These are phyloP conservation scores for Chaetoderma sp. DNA, from an alignment of 2,888 invertebrate species.

Conservation along the genomic window DNA sequence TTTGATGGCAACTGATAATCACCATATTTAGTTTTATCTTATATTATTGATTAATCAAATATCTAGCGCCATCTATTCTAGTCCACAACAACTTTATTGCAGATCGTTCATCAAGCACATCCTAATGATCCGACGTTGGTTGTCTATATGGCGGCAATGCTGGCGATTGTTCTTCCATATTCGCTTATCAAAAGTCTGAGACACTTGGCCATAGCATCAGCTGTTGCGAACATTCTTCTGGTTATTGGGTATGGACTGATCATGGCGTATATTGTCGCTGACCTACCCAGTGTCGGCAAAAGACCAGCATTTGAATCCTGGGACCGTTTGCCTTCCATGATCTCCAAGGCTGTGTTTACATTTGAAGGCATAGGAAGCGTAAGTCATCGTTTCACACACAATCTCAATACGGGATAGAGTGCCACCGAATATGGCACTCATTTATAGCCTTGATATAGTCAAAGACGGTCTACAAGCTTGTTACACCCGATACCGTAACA, in stretches of 20 bases:
- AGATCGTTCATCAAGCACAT: slow-evolving; percentile 40
- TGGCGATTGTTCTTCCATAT: slow-evolving; percentile 58
- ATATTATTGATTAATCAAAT: too few relatives aligned
- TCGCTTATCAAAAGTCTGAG: slow-evolving; percentile 75
- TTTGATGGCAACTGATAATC: too few relatives aligned
- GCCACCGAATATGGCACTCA: too few relatives aligned
- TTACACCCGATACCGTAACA: too few relatives aligned
- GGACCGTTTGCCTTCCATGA: slow-evolving; percentile 79
- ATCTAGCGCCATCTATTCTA: too few relatives aligned
- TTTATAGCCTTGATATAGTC: too few relatives aligned
- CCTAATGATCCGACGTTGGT: slow-evolving; percentile 71
- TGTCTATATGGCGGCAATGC: slow-evolving; percentile 72
- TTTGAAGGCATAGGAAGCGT: slow-evolving; percentile 88
- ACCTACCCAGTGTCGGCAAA: slow-evolving; percentile 76
- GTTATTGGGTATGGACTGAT: slow-evolving; percentile 84
- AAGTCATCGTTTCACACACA: too few relatives aligned
- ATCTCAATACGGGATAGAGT: too few relatives aligned
- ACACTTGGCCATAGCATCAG: slow-evolving; percentile 86
- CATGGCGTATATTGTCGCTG: slow-evolving; percentile 86
- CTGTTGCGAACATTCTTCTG: slow-evolving; percentile 86
- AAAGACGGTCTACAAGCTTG: too few relatives aligned
- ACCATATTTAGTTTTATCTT: too few relatives aligned
- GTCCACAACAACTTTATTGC: too few relatives aligned
- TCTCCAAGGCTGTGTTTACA: slow-evolving; percentile 94
- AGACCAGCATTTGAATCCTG: slow-evolving; percentile 43